Evolutionary conservation across 2,888 invertebrate genomes (phyloP).

Genomic region (Epirrhoe tristata): DNA sequence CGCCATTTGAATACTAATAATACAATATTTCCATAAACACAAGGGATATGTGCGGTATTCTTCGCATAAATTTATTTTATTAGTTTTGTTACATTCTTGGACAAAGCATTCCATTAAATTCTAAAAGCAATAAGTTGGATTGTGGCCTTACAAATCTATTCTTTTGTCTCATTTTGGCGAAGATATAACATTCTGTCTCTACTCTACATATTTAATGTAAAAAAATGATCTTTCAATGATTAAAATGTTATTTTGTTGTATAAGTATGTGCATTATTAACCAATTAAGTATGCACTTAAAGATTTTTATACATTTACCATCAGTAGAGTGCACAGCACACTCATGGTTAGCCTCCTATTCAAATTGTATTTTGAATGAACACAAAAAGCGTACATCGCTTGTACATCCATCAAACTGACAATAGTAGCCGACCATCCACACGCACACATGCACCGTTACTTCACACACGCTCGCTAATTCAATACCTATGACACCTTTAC

Average conservation of each 20-base stretch:
- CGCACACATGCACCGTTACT: conserved; percentile 54
- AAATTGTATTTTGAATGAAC: conserved; percentile 19
- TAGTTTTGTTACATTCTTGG: not conserved
- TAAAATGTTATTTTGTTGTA: not conserved
- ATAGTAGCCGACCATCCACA: conserved; percentile 47
- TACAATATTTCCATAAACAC: not conserved
- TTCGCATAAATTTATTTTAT: conserved; percentile 7
- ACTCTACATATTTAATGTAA: no score
- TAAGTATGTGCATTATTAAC: not conserved
- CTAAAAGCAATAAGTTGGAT: no score
- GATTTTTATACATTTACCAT: not conserved
- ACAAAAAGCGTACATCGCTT: conserved; percentile 20
- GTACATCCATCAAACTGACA: conserved; percentile 51
- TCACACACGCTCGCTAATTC: conserved; percentile 57
- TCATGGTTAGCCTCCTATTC: conserved; percentile 16
- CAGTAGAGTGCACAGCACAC: conserved; percentile 14
- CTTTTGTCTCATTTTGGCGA: no score
- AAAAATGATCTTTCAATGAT: not conserved
- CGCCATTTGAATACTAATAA: conserved; percentile 14
- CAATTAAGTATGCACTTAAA: not conserved
- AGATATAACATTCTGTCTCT: no score
- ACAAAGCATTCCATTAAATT: no score
- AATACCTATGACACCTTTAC: conserved; percentile 48
- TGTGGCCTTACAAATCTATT: no score
- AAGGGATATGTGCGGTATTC: conserved; percentile 3